Conservation (phyloP, 2,888 invertebrate genomes). For the Amiota minor region DNA sequence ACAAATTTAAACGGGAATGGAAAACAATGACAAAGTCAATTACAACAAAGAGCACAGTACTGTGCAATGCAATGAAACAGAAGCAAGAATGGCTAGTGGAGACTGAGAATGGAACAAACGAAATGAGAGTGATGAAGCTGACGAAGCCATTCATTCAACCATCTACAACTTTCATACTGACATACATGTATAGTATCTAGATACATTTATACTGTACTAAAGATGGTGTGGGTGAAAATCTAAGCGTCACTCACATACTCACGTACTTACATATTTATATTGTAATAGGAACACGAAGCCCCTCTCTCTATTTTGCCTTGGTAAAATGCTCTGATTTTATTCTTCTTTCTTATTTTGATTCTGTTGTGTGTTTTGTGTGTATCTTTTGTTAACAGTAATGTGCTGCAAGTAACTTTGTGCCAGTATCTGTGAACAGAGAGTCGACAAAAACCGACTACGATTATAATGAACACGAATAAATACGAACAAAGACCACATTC, state of each 20-base stretch:
- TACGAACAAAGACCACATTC: conserved; percentile 15
- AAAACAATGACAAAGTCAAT: conserved; percentile 20
- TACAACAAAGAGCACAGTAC: conserved; percentile 12
- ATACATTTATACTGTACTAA: too few species aligned
- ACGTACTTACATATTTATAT: neutral
- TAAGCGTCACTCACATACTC: neutral
- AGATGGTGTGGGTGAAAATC: conserved; percentile 5
- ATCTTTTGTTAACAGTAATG: neutral
- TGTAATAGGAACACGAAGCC: too few species aligned
- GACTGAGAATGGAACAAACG: neutral
- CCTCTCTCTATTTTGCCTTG: too few species aligned
- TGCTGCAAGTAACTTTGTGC: neutral
- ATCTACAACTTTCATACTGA: too few species aligned
- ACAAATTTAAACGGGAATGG: neutral
- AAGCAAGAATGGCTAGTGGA: neutral
- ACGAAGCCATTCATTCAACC: neutral
- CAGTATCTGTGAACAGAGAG: too few species aligned
- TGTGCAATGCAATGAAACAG: conserved; percentile 11
- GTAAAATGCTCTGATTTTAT: too few species aligned
- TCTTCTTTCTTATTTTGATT: too few species aligned
- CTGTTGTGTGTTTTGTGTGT: too few species aligned
- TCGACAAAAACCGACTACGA: conserved; percentile 16
- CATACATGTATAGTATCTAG: too few species aligned
- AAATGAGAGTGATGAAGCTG: conserved; percentile 2
- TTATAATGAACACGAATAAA: conserved; percentile 35